phyloP scores from a whole-genome alignment of 2,888 invertebrate genomes.

The Alcis repandata region DNA sequence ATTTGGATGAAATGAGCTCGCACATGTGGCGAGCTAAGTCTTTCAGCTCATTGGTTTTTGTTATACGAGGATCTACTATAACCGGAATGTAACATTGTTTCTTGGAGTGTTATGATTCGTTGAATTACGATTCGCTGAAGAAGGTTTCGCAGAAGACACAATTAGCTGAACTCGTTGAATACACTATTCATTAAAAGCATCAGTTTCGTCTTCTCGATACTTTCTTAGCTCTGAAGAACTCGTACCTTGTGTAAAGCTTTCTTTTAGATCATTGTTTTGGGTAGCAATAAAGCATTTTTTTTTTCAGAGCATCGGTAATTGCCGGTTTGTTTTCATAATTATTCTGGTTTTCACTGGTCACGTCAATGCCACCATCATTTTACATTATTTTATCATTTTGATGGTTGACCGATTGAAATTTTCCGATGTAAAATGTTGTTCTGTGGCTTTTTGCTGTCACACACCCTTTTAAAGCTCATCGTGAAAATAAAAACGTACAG shows the following conservation, averaged over 20 bases:
- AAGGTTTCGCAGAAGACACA: no score
- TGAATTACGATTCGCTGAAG: no score
- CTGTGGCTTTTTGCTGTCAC: no score
- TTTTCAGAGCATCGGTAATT: no score
- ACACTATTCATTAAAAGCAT: no score
- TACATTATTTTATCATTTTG: not conserved
- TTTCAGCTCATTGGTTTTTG: slow-evolving; percentile 7
- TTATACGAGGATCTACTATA: not conserved
- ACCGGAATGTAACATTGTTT: not conserved
- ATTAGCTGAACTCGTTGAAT: not conserved
- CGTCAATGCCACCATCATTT: slow-evolving; percentile 22
- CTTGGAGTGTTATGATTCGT: not conserved
- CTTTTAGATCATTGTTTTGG: no score
- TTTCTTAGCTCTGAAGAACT: no score
- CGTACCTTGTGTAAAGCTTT: no score
- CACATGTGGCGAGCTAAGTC: slow-evolving; percentile 13
- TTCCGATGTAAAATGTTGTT: slow-evolving; percentile 19
- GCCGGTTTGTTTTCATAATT: no score
- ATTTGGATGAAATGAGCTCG: slow-evolving; percentile 16
- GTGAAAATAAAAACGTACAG: slow-evolving; percentile 29
- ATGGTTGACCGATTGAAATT: slow-evolving; percentile 27
- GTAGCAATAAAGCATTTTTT: no score
- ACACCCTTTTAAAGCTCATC: slow-evolving; percentile 14
- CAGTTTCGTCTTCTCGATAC: no score
- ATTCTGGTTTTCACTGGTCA: not conserved